phyloP scores from a whole-genome alignment of 2,797 vertebrate species.

The Gobionotothen gibberifrons region DNA sequence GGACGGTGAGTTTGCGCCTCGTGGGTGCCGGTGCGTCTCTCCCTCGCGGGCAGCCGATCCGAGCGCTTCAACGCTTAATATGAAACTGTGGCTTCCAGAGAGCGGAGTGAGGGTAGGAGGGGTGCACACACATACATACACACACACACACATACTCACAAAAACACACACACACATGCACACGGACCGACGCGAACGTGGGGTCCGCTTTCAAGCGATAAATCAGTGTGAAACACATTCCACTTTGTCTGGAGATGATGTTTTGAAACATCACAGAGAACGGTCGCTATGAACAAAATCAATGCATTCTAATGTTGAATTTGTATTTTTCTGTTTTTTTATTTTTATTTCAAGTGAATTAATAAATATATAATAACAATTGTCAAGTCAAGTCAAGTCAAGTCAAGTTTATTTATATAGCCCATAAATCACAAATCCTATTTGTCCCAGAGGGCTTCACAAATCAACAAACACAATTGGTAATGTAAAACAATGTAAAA shows the following conservation, averaged over 20 bases:
- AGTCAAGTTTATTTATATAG: too few species aligned
- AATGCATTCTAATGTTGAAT: neutral
- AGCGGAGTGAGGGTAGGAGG: constrained; percentile 47
- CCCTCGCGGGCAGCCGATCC: constrained; percentile 19
- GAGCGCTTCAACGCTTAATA: constrained; percentile 15
- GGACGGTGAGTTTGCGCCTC: neutral
- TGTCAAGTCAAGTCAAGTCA: too few species aligned
- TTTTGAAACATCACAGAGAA: neutral
- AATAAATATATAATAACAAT: accelerated
- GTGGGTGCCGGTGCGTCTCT: constrained; percentile 38
- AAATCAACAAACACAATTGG: too few species aligned
- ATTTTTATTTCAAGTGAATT: too few species aligned
- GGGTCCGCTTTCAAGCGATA: neutral
- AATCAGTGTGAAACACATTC: neutral
- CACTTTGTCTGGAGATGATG: neutral
- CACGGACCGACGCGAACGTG: neutral
- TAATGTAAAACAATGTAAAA: too few species aligned
- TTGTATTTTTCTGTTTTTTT: neutral
- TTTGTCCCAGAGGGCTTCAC: too few species aligned
- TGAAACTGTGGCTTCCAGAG: constrained; percentile 12
- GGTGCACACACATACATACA: constrained; percentile 13
- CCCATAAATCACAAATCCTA: too few species aligned
- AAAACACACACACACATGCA: neutral
- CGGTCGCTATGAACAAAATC: neutral
- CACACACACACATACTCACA: too few species aligned